phyloP scores from a whole-genome alignment of 2,888 invertebrate genomes.

The Myopa testacea region DNA sequence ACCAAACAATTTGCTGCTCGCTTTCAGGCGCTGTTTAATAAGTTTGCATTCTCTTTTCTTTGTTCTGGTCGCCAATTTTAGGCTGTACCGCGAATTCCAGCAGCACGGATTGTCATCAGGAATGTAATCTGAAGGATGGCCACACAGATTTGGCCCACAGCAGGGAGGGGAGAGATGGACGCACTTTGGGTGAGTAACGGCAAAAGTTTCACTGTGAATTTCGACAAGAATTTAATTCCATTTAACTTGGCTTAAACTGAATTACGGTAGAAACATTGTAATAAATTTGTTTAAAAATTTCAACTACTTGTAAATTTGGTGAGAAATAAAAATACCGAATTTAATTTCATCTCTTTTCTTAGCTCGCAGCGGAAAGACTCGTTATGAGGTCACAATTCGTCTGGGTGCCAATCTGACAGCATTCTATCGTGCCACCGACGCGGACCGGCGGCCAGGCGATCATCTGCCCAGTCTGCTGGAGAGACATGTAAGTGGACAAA shows the following conservation, averaged over 20 bases:
- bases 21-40: not conserved
- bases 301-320: not conserved
- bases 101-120: slow-evolving; percentile 61
- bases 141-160: slow-evolving; percentile 23
- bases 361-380: slow-evolving; percentile 66
- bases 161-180: not conserved
- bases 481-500: slow-evolving; percentile 62
- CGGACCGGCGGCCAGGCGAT: slow-evolving; percentile 54
- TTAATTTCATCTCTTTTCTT: slow-evolving; percentile 22
- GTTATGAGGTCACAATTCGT: slow-evolving; percentile 67
- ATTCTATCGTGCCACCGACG: slow-evolving; percentile 61
- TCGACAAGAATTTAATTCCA: too few relatives aligned
- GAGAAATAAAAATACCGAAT: not conserved
- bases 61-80: slow-evolving; percentile 43
- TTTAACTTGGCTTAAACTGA: not conserved
- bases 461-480: slow-evolving; percentile 63
- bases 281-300: not conserved
- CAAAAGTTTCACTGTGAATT: too few relatives aligned
- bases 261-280: not conserved
- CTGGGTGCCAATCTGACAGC: slow-evolving; percentile 66
- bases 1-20: not conserved
- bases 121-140: slow-evolving; percentile 59
- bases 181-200: slow-evolving; percentile 27
- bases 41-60: not conserved
- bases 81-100: slow-evolving; percentile 62